A percentile compares a stretch with the other conserved stretches of the same genome.
phyloP scores from a whole-genome alignment of 2,797 vertebrate species.

The Australoheros facetus region DNA sequence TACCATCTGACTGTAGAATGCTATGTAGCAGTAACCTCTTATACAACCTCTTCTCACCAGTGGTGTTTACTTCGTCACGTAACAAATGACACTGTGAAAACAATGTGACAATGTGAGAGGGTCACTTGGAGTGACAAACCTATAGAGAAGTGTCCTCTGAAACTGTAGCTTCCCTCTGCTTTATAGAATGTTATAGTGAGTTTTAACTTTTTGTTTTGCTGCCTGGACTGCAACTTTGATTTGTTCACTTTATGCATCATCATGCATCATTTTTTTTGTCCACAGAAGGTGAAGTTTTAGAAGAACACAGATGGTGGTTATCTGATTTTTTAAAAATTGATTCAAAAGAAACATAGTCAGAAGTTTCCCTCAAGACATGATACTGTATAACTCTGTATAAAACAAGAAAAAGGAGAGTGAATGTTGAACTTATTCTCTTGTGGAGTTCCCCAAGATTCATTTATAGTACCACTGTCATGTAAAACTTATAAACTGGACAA shows the following conservation, averaged over 20 bases:
- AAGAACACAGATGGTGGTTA: background rate
- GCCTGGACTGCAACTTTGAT: background rate
- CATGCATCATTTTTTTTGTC: background rate
- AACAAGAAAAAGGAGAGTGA: background rate
- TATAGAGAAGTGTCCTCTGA: slow-evolving; percentile 7
- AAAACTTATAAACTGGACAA: background rate
- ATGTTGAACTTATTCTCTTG: background rate
- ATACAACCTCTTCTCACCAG: background rate
- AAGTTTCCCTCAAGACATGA: background rate
- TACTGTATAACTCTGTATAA: background rate
- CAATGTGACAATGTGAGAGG: background rate
- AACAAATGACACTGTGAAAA: background rate
- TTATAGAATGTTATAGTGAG: background rate
- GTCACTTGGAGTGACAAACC: background rate
- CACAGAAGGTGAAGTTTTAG: background rate
- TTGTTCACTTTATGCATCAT: background rate
- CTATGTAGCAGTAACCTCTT: background rate
- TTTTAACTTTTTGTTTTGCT: background rate
- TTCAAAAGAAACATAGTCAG: slow-evolving; percentile 4
- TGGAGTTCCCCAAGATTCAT: background rate
- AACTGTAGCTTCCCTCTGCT: slow-evolving; percentile 1
- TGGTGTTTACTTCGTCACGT: background rate
- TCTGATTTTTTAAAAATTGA: background rate
- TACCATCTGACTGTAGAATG: background rate
- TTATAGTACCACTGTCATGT: background rate